Evolutionary conservation across 92 coral and sea anemone species (phyloP).

Genomic region (Zoanthus sociatus): DNA sequence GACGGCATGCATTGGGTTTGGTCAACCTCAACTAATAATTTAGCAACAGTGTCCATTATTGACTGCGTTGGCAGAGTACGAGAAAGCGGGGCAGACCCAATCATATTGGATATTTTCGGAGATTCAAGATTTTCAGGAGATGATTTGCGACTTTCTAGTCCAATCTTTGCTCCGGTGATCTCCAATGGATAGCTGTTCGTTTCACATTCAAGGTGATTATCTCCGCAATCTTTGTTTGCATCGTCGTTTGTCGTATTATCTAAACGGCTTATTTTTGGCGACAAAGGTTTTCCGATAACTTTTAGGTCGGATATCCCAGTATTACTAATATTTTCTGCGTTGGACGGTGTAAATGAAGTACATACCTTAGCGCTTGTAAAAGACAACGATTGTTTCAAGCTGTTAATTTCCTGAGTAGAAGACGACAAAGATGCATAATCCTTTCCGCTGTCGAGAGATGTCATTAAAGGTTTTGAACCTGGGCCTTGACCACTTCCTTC

Average conservation of each 20-base stretch:
- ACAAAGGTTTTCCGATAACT: conserved; percentile 29
- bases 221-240: neutral
- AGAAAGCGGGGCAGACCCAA: neutral
- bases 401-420: neutral
- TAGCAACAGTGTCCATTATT: conserved; percentile 22
- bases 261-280: neutral
- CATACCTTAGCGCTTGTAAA: neutral
- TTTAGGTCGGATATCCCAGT: conserved; percentile 5
- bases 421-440: neutral
- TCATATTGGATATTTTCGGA: neutral
- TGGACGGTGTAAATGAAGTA: neutral
- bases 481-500: neutral
- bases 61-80: conserved; percentile 17
- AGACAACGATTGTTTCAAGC: conserved; percentile 17
- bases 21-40: neutral
- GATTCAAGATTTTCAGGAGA: neutral
- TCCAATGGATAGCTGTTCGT: conserved; percentile 5
- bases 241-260: neutral
- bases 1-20: neutral
- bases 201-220: neutral
- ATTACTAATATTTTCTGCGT: neutral
- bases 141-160: conserved; percentile 30
- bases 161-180: conserved; percentile 40
- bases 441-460: conserved; percentile 18
- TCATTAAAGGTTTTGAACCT: conserved; percentile 19